Evolutionary conservation across 2,888 invertebrate genomes (phyloP).

Genomic region (Diabrotica balteata): DNA sequence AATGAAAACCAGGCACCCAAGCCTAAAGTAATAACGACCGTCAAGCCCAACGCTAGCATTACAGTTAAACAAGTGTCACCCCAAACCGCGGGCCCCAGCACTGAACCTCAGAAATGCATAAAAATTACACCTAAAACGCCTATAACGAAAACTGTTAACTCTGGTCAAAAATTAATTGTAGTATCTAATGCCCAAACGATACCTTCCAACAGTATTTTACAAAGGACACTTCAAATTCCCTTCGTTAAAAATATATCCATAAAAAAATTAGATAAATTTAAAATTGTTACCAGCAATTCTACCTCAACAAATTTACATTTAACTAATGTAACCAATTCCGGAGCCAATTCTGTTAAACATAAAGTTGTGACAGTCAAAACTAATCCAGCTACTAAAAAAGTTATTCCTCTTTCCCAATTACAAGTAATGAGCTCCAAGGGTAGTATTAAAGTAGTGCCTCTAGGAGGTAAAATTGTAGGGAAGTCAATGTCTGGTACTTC

Average conservation of each 20-base stretch:
- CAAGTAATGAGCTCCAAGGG: slow-evolving; percentile 58
- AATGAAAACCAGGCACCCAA: slow-evolving; percentile 52
- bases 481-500: slow-evolving; percentile 49
- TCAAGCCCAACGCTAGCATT: slow-evolving; percentile 45
- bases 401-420: slow-evolving; percentile 57
- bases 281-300: slow-evolving; percentile 53
- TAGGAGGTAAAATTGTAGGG: slow-evolving; percentile 55
- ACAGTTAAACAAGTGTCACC: slow-evolving; percentile 44
- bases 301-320: slow-evolving; percentile 39
- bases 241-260: slow-evolving; percentile 57
- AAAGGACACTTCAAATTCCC: slow-evolving; percentile 57
- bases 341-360: slow-evolving; percentile 48
- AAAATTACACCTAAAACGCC: slow-evolving; percentile 54
- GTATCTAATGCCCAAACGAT: slow-evolving; percentile 57
- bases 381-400: slow-evolving; percentile 52
- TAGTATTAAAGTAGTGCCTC: slow-evolving; percentile 56
- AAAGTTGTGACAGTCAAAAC: slow-evolving; percentile 57
- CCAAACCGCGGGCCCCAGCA: slow-evolving; percentile 42
- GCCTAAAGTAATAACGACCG: slow-evolving; percentile 44
- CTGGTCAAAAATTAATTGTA: slow-evolving; percentile 58
- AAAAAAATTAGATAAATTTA: slow-evolving; percentile 59
- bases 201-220: slow-evolving; percentile 56
- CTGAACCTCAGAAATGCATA: slow-evolving; percentile 46
- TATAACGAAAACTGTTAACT: slow-evolving; percentile 48
- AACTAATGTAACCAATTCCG: slow-evolving; percentile 41